Percentiles rank a stretch among this genome's conserved stretches.
Conservation (phyloP, 2,888 invertebrate species). For the Acanthosepion esculentum region DNA sequence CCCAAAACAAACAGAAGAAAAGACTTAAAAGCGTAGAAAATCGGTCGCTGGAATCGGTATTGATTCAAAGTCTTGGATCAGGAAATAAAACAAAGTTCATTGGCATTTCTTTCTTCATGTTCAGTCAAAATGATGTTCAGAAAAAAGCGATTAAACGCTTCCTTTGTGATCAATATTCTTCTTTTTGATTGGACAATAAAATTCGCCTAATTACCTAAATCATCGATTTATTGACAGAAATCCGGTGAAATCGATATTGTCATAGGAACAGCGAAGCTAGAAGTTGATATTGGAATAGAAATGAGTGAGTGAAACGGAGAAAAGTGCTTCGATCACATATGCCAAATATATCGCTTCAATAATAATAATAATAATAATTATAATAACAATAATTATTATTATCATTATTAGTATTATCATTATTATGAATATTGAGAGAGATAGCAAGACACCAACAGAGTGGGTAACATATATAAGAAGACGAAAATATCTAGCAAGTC, state of each 20-base stretch:
- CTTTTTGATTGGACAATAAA: background rate
- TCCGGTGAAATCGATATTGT: background rate
- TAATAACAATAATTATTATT: too few species aligned
- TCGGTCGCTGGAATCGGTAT: background rate
- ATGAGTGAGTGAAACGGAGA: background rate
- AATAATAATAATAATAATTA: background rate
- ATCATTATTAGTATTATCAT: too few species aligned
- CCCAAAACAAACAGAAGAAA: background rate
- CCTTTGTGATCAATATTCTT: background rate
- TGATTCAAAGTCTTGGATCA: background rate
- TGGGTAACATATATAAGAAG: too few species aligned
- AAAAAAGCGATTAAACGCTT: background rate
- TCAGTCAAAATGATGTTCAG: background rate
- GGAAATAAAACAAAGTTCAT: background rate
- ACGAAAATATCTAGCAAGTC: too few species aligned
- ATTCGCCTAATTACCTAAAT: conserved; percentile 33
- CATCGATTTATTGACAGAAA: background rate
- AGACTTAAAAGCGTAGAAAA: background rate
- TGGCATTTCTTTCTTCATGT: background rate
- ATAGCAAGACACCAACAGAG: too few species aligned
- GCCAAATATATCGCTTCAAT: background rate
- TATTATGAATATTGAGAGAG: too few species aligned
- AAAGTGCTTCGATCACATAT: background rate
- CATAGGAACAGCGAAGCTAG: background rate
- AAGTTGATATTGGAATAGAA: background rate